phyloP scores from a whole-genome alignment of 92 coral and sea anemone species.

The Ricordea florida region DNA sequence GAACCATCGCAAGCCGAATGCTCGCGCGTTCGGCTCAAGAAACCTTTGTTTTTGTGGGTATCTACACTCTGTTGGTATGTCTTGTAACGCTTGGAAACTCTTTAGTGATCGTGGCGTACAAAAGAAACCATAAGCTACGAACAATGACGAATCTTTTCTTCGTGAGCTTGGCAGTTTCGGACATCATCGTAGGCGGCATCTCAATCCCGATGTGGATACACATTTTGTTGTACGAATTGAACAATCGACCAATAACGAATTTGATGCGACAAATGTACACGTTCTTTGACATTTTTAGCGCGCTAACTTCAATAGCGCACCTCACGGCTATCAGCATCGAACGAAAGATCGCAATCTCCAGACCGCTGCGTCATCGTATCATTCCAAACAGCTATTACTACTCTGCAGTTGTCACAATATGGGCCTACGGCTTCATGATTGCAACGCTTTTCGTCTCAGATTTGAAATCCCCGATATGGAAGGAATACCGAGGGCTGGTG shows the following conservation, averaged over 20 bases:
- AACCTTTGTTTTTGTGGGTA: conserved; percentile 3
- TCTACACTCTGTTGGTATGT: conserved; percentile 25
- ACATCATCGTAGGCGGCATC: conserved; percentile 47
- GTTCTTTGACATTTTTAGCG: conserved; percentile 59
- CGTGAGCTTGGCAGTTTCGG: conserved; percentile 59
- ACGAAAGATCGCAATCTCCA: conserved; percentile 56
- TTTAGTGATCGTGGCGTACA: conserved; percentile 35
- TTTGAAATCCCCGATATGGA: conserved; percentile 21
- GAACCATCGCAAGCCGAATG: neutral
- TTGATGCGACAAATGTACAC: conserved; percentile 13
- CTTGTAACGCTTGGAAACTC: conserved; percentile 35
- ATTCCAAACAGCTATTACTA: conserved; percentile 32
- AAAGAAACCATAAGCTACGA: conserved; percentile 47
- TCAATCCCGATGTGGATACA: conserved; percentile 64
- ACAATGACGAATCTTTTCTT: conserved; percentile 55
- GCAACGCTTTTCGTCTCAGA: conserved; percentile 29
- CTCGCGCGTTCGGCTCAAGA: conserved; percentile 34
- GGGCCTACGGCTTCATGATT: conserved; percentile 39
- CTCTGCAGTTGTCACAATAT: conserved; percentile 4
- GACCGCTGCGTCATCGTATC: conserved; percentile 50
- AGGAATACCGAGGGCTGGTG: conserved; percentile 22
- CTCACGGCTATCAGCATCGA: conserved; percentile 56
- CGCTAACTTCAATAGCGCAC: conserved; percentile 55
- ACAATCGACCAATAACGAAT: neutral
- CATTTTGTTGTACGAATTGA: conserved; percentile 32